These are phyloP conservation scores for Seriola aureovittata DNA, from an alignment of 2,113 vertebrate genomes.

Conservation along the genomic window DNA sequence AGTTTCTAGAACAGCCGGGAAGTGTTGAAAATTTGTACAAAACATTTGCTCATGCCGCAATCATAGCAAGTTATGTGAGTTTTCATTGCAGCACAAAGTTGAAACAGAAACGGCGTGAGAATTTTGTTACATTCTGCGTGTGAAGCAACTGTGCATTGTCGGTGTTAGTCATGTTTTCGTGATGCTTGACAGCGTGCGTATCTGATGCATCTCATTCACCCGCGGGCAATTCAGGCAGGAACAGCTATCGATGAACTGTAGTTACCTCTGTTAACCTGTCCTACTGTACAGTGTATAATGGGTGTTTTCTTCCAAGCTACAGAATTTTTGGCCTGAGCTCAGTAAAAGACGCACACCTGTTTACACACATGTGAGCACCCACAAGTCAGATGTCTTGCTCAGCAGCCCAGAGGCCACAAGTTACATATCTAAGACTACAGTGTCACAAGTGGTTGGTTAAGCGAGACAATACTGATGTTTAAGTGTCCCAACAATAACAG, in stretches of 20 bases:
- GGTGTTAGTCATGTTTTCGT: conserved; percentile 17
- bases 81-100: neutral
- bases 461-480: neutral
- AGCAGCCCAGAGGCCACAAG: neutral
- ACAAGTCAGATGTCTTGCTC: neutral
- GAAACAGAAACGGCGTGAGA: neutral
- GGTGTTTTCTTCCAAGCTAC: neutral
- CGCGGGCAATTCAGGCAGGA: neutral
- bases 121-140: neutral
- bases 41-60: neutral
- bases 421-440: neutral
- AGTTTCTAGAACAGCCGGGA: neutral
- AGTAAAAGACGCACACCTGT: conserved; percentile 6
- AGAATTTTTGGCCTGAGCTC: neutral
- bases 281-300: neutral
- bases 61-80: neutral
- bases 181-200: neutral
- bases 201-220: conserved; percentile 5
- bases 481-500: neutral
- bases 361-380: neutral
- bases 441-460: neutral
- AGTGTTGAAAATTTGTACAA: conserved; percentile 2
- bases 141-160: conserved; percentile 10
- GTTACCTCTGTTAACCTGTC: conserved; percentile 40
- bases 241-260: conserved; percentile 11